Conservation (phyloP, 2,888 invertebrate genomes). For the Campopleginae sp. region DNA sequence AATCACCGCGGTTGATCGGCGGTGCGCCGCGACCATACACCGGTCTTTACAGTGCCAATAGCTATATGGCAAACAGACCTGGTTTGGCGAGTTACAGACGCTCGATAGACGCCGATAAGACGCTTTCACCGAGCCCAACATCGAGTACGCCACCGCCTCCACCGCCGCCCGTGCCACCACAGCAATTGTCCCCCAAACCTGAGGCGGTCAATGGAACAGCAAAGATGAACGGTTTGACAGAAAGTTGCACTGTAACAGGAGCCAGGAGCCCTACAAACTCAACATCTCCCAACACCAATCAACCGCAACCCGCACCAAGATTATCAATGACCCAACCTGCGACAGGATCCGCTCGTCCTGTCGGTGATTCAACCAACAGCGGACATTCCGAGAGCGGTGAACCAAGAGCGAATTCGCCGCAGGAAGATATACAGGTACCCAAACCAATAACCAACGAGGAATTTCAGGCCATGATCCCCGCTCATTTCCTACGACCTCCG, state of each 20-base stretch:
- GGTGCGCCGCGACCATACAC: conserved; percentile 87
- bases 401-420: conserved; percentile 84
- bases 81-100: conserved; percentile 87
- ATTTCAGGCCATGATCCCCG: conserved; percentile 97
- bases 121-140: conserved; percentile 76
- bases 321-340: conserved; percentile 56
- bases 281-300: conserved; percentile 77
- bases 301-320: conserved; percentile 63
- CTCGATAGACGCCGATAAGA: conserved; percentile 85
- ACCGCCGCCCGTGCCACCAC: conserved; percentile 79
- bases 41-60: conserved; percentile 88
- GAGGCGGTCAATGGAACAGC: conserved; percentile 76
- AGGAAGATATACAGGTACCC: conserved; percentile 88
- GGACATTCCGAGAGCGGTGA: conserved; percentile 71
- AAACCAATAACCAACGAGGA: conserved; percentile 96
- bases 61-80: conserved; percentile 90
- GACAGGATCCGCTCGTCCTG: conserved; percentile 61
- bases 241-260: conserved; percentile 61
- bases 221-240: conserved; percentile 80
- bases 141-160: conserved; percentile 81
- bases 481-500: conserved; percentile 90
- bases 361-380: conserved; percentile 77
- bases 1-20: conserved; percentile 86
- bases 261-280: conserved; percentile 69
- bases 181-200: conserved; percentile 76